phyloP scores from a whole-genome alignment of 2,797 vertebrate genomes.

The Champsocephalus gunnari region DNA sequence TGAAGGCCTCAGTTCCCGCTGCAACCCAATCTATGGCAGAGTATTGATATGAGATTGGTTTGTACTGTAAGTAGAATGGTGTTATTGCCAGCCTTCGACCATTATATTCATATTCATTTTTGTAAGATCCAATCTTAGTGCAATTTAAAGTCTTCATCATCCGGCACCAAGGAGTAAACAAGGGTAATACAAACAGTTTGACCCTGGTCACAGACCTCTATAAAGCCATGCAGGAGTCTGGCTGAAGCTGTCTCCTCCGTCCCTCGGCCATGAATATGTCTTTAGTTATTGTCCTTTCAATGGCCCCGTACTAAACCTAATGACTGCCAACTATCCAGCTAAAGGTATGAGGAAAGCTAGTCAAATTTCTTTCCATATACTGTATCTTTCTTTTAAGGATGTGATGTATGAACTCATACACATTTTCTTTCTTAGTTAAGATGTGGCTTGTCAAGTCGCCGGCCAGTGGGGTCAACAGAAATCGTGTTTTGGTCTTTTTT shows the following conservation, averaged over 20 bases:
- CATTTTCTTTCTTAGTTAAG: neutral
- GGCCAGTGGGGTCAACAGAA: neutral
- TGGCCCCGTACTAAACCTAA: constrained; percentile 1
- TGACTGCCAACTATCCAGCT: constrained; percentile 8
- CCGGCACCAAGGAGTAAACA: constrained; percentile 59
- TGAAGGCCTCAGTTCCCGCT: constrained; percentile 41
- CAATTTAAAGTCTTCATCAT: constrained; percentile 68
- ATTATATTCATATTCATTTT: constrained; percentile 72
- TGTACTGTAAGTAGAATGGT: constrained; percentile 53
- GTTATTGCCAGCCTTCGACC: constrained; percentile 58
- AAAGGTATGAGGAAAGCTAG: neutral
- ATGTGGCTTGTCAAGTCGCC: neutral
- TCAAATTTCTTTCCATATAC: constrained; percentile 8
- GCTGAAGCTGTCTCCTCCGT: constrained; percentile 27
- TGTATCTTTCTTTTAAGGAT: neutral
- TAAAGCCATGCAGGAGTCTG: constrained; percentile 22
- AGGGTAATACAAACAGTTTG: constrained; percentile 61
- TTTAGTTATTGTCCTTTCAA: constrained; percentile 28
- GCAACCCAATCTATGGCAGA: constrained; percentile 52
- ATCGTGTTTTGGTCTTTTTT: too few relatives aligned
- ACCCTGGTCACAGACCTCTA: constrained; percentile 52
- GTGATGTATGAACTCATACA: neutral
- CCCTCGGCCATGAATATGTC: constrained; percentile 25
- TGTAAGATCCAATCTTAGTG: constrained; percentile 66
- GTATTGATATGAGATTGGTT: constrained; percentile 73